Evolutionary conservation across 2,888 invertebrate species (phyloP).

Genomic region (Frankliniella fusca): DNA sequence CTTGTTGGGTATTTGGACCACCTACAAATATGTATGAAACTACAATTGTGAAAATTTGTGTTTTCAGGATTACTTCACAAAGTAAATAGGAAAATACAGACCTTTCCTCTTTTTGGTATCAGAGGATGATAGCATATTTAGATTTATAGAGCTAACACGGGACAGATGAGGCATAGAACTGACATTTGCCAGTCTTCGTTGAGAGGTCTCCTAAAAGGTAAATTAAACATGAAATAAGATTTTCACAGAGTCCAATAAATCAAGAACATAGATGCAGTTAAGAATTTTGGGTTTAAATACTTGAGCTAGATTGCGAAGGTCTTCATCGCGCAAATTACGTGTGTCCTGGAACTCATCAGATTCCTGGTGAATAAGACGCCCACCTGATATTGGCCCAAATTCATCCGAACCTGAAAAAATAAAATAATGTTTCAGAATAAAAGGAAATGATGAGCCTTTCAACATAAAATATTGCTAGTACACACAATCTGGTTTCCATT

Average conservation of each 20-base stretch:
- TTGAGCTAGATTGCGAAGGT: conserved; percentile 62
- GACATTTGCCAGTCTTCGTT: conserved; percentile 64
- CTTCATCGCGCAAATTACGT: conserved; percentile 67
- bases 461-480: conserved; percentile 28
- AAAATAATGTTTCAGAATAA: conserved; percentile 29
- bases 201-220: conserved; percentile 54
- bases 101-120: conserved; percentile 63
- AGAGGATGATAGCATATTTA: conserved; percentile 66
- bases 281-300: conserved; percentile 35
- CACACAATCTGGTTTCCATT: conserved; percentile 78
- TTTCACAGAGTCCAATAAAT: background rate
- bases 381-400: conserved; percentile 34
- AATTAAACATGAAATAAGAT: conserved; percentile 12
- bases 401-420: conserved; percentile 32
- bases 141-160: conserved; percentile 77
- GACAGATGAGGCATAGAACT: conserved; percentile 77
- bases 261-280: conserved; percentile 14
- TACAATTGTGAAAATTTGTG: background rate
- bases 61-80: background rate
- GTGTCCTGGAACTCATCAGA: conserved; percentile 67
- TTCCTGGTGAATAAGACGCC: conserved; percentile 49
- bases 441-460: conserved; percentile 4
- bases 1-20: conserved; percentile 30
- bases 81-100: background rate
- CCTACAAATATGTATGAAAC: background rate